These are phyloP conservation scores for Mesodorylaimus sp. DNA, from an alignment of 2,888 invertebrate species.

Conservation along the genomic window DNA sequence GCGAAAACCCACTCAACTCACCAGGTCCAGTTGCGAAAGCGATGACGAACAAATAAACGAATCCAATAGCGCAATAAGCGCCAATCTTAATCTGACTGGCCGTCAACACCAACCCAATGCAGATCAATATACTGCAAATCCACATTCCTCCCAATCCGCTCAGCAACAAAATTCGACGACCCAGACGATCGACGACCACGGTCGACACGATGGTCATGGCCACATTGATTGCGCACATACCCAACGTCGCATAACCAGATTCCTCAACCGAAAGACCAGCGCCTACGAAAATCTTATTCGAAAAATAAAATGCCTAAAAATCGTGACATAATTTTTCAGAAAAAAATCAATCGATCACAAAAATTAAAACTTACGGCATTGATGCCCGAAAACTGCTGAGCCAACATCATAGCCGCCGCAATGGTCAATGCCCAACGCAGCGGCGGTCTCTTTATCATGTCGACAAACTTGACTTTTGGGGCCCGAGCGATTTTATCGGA, in stretches of 20 bases:
- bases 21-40: slow-evolving; percentile 72
- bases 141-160: slow-evolving; percentile 62
- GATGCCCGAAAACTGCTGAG: slow-evolving; percentile 73
- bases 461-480: slow-evolving; percentile 44
- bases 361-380: slow-evolving; percentile 38
- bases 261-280: too few relatives aligned
- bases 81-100: too few relatives aligned
- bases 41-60: slow-evolving; percentile 61
- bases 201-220: slow-evolving; percentile 64
- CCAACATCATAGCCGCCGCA: slow-evolving; percentile 59
- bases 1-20: slow-evolving; percentile 17
- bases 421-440: slow-evolving; percentile 60
- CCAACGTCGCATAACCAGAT: slow-evolving; percentile 71
- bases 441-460: slow-evolving; percentile 49
- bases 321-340: too few relatives aligned
- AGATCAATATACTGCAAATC: slow-evolving; percentile 48
- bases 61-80: slow-evolving; percentile 51
- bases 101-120: slow-evolving; percentile 34
- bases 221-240: slow-evolving; percentile 66
- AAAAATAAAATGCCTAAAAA: too few relatives aligned
- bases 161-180: slow-evolving; percentile 59
- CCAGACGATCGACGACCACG: slow-evolving; percentile 58
- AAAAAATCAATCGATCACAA: too few relatives aligned
- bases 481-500: slow-evolving; percentile 9
- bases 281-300: too few relatives aligned